phyloP scores from a whole-genome alignment of 2,888 invertebrate genomes.

The Agriopis marginaria region DNA sequence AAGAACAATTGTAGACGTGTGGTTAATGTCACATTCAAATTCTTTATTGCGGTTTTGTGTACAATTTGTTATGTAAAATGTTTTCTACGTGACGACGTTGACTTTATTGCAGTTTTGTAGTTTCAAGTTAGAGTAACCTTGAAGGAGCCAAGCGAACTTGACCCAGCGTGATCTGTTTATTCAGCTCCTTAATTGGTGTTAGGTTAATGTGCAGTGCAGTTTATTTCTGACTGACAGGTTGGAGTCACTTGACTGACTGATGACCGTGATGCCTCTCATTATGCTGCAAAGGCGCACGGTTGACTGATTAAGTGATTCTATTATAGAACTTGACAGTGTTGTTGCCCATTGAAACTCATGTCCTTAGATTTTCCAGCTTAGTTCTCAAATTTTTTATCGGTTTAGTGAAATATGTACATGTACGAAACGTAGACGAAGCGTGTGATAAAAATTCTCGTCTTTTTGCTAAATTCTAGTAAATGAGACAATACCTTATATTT shows the following conservation, averaged over 20 bases:
- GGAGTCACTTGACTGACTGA: conserved; percentile 27
- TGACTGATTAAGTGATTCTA: conserved; percentile 2
- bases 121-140: conserved; percentile 47
- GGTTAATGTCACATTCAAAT: conserved; percentile 42
- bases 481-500: conserved; percentile 1
- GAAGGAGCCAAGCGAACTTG: conserved; percentile 61
- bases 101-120: conserved; percentile 17
- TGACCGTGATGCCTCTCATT: conserved; percentile 31
- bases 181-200: conserved; percentile 44
- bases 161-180: conserved; percentile 52
- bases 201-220: conserved; percentile 22
- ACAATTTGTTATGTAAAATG: conserved; percentile 35
- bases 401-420: too few species aligned
- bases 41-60: conserved; percentile 34
- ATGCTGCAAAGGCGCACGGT: conserved; percentile 14
- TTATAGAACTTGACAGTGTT: conserved; percentile 2
- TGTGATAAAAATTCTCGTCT: neutral
- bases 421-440: too few species aligned
- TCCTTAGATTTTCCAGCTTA: too few species aligned
- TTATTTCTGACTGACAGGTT: conserved; percentile 27
- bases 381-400: too few species aligned
- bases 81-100: conserved; percentile 30
- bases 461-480: neutral
- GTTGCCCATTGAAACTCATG: neutral
- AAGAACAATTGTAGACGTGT: conserved; percentile 38